Evolutionary conservation across 2,888 invertebrate species (phyloP).

Genomic region (Drosophila affinis): DNA sequence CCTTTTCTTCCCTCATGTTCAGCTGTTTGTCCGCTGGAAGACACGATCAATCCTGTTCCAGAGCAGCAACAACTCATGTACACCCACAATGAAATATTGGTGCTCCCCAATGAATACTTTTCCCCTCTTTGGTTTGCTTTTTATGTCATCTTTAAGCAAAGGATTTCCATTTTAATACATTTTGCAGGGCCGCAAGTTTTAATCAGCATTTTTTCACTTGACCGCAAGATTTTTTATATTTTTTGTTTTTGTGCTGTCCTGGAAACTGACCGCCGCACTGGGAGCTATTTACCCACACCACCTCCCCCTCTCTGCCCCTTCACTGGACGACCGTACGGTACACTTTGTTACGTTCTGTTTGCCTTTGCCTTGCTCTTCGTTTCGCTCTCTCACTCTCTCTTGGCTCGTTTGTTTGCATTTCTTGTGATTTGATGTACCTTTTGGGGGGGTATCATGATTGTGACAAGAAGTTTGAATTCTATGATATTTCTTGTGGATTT

Average conservation of each 20-base stretch:
- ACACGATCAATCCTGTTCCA: too few species aligned
- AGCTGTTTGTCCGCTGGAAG: too few species aligned
- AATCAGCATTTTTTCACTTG: slow-evolving; percentile 57
- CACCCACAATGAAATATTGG: not conserved
- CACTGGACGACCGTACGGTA: slow-evolving; percentile 21
- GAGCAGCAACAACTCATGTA: too few species aligned
- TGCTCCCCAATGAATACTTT: too few species aligned
- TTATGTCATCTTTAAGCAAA: slow-evolving; percentile 9
- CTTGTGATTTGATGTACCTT: slow-evolving; percentile 24
- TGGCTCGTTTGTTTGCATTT: slow-evolving; percentile 35
- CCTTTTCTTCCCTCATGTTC: too few species aligned
- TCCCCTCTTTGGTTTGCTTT: slow-evolving; percentile 4
- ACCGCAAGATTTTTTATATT: slow-evolving; percentile 35
- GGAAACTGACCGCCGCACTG: slow-evolving; percentile 35
- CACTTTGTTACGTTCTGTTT: slow-evolving; percentile 48
- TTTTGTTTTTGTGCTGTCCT: slow-evolving; percentile 23
- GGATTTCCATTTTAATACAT: slow-evolving; percentile 25
- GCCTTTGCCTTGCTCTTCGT: slow-evolving; percentile 23
- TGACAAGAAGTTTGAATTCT: not conserved
- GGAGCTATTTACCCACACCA: slow-evolving; percentile 28
- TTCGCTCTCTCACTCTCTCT: slow-evolving; percentile 11
- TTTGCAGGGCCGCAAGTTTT: too few species aligned
- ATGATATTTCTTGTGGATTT: too few species aligned
- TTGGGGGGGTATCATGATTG: not conserved
- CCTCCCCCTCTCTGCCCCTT: slow-evolving; percentile 1